Conservation (phyloP, 2,797 vertebrate genomes). For the Remorina albescens region DNA sequence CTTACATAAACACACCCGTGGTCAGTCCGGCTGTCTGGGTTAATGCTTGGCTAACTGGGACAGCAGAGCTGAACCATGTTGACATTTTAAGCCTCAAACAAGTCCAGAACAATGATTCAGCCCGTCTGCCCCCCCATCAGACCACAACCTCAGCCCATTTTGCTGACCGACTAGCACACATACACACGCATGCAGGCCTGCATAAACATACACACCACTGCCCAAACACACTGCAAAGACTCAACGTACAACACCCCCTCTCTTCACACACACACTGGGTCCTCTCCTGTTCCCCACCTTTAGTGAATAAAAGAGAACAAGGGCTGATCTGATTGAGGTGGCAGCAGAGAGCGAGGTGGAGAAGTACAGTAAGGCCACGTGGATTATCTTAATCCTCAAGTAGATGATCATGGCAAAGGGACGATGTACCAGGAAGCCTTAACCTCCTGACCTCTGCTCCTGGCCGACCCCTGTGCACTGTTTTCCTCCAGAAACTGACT, state of each 20-base stretch:
- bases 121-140: constrained; percentile 70
- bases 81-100: constrained; percentile 85
- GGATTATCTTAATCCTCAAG: constrained; percentile 81
- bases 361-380: constrained; percentile 80
- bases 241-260: constrained; percentile 36
- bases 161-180: constrained; percentile 58
- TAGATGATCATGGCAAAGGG: constrained; percentile 73
- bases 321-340: constrained; percentile 79
- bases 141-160: constrained; percentile 80
- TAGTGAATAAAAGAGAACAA: constrained; percentile 74
- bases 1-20: constrained; percentile 76
- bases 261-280: constrained; percentile 65
- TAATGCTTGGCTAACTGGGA: constrained; percentile 85
- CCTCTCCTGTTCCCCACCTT: constrained; percentile 73
- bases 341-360: constrained; percentile 70
- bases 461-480: constrained; percentile 48
- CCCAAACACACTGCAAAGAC: constrained; percentile 63
- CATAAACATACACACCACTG: constrained; percentile 69
- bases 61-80: constrained; percentile 84
- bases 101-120: constrained; percentile 85
- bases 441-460: constrained; percentile 35
- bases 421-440: constrained; percentile 74
- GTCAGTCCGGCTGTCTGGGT: constrained; percentile 84
- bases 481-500: constrained; percentile 49
- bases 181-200: constrained; percentile 49